These are phyloP conservation scores for Orchesella flavescens DNA, from an alignment of 2,888 invertebrate genomes.

Conservation along the genomic window DNA sequence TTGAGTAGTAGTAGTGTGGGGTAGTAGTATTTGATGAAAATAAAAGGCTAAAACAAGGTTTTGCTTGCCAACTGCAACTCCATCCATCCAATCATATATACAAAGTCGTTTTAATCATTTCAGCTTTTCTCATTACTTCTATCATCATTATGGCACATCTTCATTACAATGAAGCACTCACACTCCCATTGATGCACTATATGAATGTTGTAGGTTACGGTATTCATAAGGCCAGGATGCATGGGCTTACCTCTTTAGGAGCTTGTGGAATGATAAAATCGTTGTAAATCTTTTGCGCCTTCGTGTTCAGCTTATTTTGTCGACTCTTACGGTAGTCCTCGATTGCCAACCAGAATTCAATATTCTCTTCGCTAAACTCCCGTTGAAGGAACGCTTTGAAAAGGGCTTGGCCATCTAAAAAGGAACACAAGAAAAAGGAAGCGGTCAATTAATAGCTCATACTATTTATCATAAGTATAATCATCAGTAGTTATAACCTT, in stretches of 20 bases:
- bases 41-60: conserved; percentile 1
- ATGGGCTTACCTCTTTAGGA: conserved; percentile 76
- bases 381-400: conserved; percentile 77
- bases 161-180: background rate
- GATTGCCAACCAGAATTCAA: conserved; percentile 78
- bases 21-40: background rate
- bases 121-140: background rate
- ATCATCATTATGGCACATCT: background rate
- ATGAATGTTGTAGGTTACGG: background rate
- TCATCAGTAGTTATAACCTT: background rate
- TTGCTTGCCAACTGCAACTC: background rate
- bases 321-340: conserved; percentile 76
- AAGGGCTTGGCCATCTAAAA: conserved; percentile 76
- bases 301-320: conserved; percentile 73
- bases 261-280: conserved; percentile 77
- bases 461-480: background rate
- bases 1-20: background rate
- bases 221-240: background rate
- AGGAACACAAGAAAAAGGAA: conserved; percentile 53
- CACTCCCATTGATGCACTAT: background rate
- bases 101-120: background rate
- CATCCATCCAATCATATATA: background rate
- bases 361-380: conserved; percentile 78
- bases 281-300: conserved; percentile 76
- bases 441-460: background rate